A percentile compares a stretch with the other conserved stretches of the same genome.
These are phyloP conservation scores for Tetanocera ferruginea DNA, from an alignment of 2,888 invertebrate genomes.

Conservation along the genomic window DNA sequence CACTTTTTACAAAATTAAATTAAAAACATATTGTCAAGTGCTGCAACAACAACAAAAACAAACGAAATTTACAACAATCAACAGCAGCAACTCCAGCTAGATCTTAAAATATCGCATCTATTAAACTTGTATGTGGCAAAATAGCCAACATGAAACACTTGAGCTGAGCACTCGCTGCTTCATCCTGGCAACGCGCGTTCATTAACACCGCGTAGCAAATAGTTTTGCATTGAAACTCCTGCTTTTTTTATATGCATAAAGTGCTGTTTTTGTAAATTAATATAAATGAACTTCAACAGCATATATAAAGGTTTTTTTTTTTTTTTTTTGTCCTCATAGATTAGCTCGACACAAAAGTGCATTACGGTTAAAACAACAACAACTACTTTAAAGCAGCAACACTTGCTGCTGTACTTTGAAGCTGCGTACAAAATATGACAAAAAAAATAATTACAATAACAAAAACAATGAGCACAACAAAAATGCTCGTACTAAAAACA, in stretches of 20 bases:
- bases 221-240: background rate
- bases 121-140: background rate
- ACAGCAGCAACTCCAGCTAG: slow-evolving; percentile 17
- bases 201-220: background rate
- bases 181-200: background rate
- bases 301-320: background rate
- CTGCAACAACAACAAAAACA: slow-evolving; percentile 26
- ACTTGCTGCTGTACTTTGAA: background rate
- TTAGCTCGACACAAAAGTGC: slow-evolving; percentile 19
- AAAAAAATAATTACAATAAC: slow-evolving; percentile 30
- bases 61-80: background rate
- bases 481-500: slow-evolving; percentile 49
- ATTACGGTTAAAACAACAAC: slow-evolving; percentile 11
- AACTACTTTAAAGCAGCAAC: slow-evolving; percentile 5
- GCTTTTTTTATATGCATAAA: background rate
- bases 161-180: background rate
- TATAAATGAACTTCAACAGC: slow-evolving; percentile 7
- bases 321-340: slow-evolving; percentile 19
- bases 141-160: slow-evolving; percentile 9
- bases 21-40: slow-evolving; percentile 69
- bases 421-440: background rate
- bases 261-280: background rate
- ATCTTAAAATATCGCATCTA: background rate
- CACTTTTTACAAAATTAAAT: slow-evolving; percentile 55
- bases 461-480: slow-evolving; percentile 4